Evolutionary conservation across 1,140 invertebrate species (phyloP), one percentile per base, ranked within the genome.

Genomic region (Bombus turneri): DNA sequence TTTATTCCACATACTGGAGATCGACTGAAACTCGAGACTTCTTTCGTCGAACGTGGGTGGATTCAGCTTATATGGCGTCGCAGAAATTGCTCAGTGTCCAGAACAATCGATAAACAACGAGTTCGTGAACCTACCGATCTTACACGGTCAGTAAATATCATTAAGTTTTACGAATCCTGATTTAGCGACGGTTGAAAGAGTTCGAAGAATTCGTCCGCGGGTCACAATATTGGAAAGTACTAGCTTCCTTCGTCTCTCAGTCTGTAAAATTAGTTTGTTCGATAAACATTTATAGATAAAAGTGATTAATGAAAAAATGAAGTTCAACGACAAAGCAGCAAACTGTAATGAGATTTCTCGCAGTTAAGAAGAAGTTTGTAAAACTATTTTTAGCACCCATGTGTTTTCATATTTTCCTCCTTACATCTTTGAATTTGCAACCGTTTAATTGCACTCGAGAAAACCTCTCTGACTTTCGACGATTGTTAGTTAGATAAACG

Each of bases 21-120:
- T 74, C 71, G 79, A 80, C 47, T 77, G 86, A 86, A 90, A 90
- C 59, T 39, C 68, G 86, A 90, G 76, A 90, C 66, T 57, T 8
- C 28, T 39, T 64, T 62, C n/a, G 8, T 39, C 34, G 34, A 66
- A 79, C 47, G 81, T 90, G 64, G 81, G 77, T 84, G 87, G 78
- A 81, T 73, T 41, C 53, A 66, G 62, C 31, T 37, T 53, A 59
- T 64, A 43, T 25, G 5, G 68, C 12, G 31, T 47, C 28, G 15
- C 53, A 15, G 66, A 43, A 53, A 76, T 77, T 74, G 68, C 39
- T 39, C 53, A 25, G 18, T 73, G 71, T 62, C 28, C 47, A 31
- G 31, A 62, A 69, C 28, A 43, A 83, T 77, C 22, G 62, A 75
- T 77, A 83, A 66, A 31, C 5, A n/a, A 73, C 31, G n/a, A 41